Evolutionary conservation across 2,113 vertebrate genomes (phyloP).

Genomic region (Hystrix cristata): DNA sequence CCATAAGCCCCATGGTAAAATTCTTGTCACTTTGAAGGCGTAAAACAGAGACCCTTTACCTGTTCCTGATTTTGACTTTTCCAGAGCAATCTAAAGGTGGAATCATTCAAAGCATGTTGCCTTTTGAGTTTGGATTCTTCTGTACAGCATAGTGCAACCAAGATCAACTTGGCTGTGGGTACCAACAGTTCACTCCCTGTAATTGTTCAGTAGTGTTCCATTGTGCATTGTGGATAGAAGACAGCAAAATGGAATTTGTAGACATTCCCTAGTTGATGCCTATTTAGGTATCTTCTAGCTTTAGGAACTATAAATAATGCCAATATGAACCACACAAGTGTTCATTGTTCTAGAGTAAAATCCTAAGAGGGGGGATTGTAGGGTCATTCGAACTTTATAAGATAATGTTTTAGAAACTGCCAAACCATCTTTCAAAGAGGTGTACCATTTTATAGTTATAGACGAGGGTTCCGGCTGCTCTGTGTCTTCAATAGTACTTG

Average conservation of each 20-base stretch:
- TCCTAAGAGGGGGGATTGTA: neutral
- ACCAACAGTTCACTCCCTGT: neutral
- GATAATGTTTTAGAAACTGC: neutral
- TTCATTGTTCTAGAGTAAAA: neutral
- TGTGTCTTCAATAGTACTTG: neutral
- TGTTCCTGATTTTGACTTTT: neutral
- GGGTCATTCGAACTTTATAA: neutral
- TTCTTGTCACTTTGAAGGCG: neutral
- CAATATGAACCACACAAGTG: neutral
- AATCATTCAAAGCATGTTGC: neutral
- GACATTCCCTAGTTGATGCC: neutral
- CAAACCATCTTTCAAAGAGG: neutral
- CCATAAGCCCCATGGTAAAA: neutral
- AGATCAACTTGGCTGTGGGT: neutral
- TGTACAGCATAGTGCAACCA: too few species aligned
- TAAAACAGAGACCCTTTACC: neutral
- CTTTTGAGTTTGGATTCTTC: neutral
- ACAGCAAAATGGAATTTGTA: neutral
- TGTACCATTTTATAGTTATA: neutral
- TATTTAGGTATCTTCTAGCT: neutral
- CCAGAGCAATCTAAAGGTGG: neutral
- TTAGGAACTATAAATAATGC: neutral
- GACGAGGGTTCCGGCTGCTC: neutral
- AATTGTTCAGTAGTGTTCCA: neutral
- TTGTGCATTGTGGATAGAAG: neutral